Percentiles rank a stretch among this genome's conserved stretches.
Evolutionary conservation across 2,113 vertebrate genomes (phyloP).

Genomic region (Anarrhichthys ocellatus): DNA sequence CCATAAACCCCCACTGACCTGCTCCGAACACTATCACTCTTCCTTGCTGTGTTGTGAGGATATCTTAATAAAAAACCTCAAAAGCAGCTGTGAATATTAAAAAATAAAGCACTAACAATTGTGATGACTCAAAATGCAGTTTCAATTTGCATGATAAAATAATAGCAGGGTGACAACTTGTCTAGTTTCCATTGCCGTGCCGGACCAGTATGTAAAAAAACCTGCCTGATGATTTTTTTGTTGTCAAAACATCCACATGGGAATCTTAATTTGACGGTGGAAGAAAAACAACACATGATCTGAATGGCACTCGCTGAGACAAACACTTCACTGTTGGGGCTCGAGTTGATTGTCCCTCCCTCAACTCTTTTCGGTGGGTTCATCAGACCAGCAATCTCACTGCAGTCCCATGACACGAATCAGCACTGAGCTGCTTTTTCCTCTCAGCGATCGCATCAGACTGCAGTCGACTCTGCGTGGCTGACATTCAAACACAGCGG

Average conservation of each 20-base stretch:
- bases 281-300: constrained; percentile 75
- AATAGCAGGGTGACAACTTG: background rate
- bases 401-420: constrained; percentile 73
- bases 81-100: background rate
- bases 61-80: background rate
- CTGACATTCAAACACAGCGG: constrained; percentile 2
- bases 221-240: background rate
- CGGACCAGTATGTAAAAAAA: background rate
- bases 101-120: background rate
- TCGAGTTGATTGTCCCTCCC: constrained; percentile 35
- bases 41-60: background rate
- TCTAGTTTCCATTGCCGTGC: background rate
- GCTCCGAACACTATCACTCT: background rate
- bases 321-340: constrained; percentile 64
- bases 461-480: background rate
- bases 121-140: background rate
- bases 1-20: background rate
- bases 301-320: constrained; percentile 35
- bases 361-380: constrained; percentile 43
- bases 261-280: constrained; percentile 59
- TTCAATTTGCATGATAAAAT: background rate
- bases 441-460: background rate
- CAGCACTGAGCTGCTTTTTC: constrained; percentile 17
- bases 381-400: constrained; percentile 46
- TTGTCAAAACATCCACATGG: constrained; percentile 57